Evolutionary conservation across 2,888 invertebrate species (phyloP), one percentile per base, ranked within the genome.

Genomic region (Hirudinaria manillensis): DNA sequence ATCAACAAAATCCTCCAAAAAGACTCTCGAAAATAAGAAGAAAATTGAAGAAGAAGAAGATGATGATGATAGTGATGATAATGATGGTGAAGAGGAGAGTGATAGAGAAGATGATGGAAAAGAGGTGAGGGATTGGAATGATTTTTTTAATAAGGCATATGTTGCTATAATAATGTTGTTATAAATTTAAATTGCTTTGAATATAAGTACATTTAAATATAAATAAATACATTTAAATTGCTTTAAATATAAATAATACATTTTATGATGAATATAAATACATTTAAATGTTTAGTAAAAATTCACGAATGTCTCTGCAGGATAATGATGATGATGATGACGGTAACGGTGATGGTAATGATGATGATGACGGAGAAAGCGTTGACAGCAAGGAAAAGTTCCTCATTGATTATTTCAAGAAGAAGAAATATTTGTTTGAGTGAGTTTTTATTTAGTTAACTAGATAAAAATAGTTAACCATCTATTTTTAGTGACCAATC

Each of bases 31-130:
- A 36, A 67, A 29, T 2, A 45, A 45, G 45, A 45, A 45, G 45
- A 16, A 45, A 10, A 45, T 21, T 70, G 70, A 70, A 4, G 70
- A 70, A 16, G 70, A 70, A 7, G 38, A 70, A 1, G n/a, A 70
- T 19, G 70, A 34, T 7, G 70, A 70, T 45, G 70, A 38, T 10
- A 7, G 32, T 24, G 32, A 24, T 10, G 61, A 61, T 13, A 19
- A 7, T 24, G 29, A 29, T 61, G 61, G 13, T 19, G 21, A 61
- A n/a, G 16, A 16, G 45, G 45, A 16, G 45, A 45, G 45, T 10
- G 45, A 45, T 16, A 53, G 53, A 19, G 61, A 61, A 29, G 29
- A 7, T 24, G 29, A 29, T 61, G 61, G 13, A 61, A 61, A 61
- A n/a, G 16, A 16, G 45, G 45, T 45, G 45, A 45, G 45, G 45